Conservation (phyloP, 1,140 invertebrate genomes). For the Microplitis demolitor region DNA sequence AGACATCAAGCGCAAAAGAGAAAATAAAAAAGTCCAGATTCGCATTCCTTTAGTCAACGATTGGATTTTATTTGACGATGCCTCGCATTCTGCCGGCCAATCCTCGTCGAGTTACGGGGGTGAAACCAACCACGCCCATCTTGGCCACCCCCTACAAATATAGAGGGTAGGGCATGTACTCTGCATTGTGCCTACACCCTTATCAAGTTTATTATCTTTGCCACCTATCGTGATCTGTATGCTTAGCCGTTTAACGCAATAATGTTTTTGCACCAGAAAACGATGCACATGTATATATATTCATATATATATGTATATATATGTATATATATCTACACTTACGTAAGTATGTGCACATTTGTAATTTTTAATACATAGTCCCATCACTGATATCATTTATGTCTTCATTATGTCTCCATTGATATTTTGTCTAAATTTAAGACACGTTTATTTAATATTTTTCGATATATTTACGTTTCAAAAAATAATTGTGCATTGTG, state of each 20-base stretch:
- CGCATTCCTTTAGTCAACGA: slow-evolving; percentile 60
- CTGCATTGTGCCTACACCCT: slow-evolving; percentile 48
- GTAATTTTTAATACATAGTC: too few species aligned
- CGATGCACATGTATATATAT: background rate
- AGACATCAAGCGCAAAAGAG: slow-evolving; percentile 17
- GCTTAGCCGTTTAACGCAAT: slow-evolving; percentile 47
- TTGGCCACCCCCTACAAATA: slow-evolving; percentile 20
- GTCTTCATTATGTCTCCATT: too few species aligned
- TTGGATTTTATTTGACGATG: slow-evolving; percentile 63
- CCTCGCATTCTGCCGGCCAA: slow-evolving; percentile 51
- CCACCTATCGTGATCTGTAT: slow-evolving; percentile 37
- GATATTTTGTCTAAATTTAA: too few species aligned
- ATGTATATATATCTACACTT: too few species aligned
- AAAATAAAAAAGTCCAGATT: slow-evolving; percentile 40
- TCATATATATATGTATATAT: background rate
- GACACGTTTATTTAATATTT: too few species aligned
- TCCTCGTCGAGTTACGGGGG: slow-evolving; percentile 38
- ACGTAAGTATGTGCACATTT: too few species aligned
- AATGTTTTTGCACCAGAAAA: slow-evolving; percentile 38
- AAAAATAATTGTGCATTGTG: too few species aligned
- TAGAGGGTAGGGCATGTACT: slow-evolving; percentile 16
- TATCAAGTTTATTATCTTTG: slow-evolving; percentile 63
- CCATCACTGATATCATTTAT: too few species aligned
- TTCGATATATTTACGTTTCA: too few species aligned
- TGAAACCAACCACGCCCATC: slow-evolving; percentile 52